Percentiles rank a stretch among this genome's conserved stretches.
Evolutionary conservation across 1,140 invertebrate genomes (phyloP).

Genomic region (Cheumatopsyche charites): DNA sequence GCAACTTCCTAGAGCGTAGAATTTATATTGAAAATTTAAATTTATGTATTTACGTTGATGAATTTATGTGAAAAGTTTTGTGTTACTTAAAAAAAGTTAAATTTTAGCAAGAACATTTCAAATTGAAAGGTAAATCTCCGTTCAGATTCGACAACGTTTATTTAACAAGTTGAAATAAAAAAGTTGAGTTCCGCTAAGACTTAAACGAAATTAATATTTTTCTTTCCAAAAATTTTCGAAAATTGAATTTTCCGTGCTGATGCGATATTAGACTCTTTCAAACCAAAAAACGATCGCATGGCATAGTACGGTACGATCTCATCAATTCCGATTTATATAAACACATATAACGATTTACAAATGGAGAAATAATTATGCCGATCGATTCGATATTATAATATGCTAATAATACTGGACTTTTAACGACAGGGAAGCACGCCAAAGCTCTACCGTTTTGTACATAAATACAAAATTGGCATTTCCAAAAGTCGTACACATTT

Average conservation of each 20-base stretch:
- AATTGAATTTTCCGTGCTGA: too few relatives aligned
- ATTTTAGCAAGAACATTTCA: neutral
- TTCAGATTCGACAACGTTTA: neutral
- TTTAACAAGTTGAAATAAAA: too few relatives aligned
- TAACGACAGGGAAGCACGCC: neutral
- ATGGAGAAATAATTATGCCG: conserved; percentile 5
- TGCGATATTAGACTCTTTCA: too few relatives aligned
- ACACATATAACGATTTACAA: neutral
- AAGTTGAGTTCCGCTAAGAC: too few relatives aligned
- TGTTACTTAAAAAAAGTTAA: neutral
- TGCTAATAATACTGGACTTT: neutral
- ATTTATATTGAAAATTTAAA: conserved; percentile 23
- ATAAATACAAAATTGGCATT: too few relatives aligned
- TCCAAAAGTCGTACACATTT: too few relatives aligned
- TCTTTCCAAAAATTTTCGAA: too few relatives aligned
- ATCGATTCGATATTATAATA: conserved; percentile 7
- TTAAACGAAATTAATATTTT: too few relatives aligned
- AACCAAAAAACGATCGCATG: too few relatives aligned
- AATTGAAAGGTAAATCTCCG: conserved; percentile 1
- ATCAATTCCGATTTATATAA: too few relatives aligned
- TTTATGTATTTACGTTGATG: conserved; percentile 1
- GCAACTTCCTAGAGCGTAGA: neutral
- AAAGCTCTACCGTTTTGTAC: neutral
- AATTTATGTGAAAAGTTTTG: conserved; percentile 22
- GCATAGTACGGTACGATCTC: too few relatives aligned